These are phyloP conservation scores for Apantesis nais DNA, from an alignment of 2,888 invertebrate species.

Conservation along the genomic window DNA sequence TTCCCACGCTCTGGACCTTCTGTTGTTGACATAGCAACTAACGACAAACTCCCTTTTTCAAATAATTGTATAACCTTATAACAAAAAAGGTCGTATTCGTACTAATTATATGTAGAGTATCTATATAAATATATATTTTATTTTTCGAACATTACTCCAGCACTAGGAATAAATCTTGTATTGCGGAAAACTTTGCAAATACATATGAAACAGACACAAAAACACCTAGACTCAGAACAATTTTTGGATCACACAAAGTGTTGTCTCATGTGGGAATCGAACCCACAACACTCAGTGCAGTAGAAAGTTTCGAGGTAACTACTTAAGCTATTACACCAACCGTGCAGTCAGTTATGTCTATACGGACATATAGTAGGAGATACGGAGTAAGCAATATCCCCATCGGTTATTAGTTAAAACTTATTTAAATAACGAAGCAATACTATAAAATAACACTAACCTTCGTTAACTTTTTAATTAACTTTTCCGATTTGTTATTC, in stretches of 20 bases:
- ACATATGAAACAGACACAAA: too few species aligned
- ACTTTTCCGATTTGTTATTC: background rate
- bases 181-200: too few species aligned
- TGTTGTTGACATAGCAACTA: background rate
- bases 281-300: too few species aligned
- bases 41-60: constrained; percentile 1
- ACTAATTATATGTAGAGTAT: background rate
- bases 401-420: background rate
- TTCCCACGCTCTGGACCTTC: background rate
- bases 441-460: background rate
- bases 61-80: background rate
- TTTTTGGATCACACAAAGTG: too few species aligned
- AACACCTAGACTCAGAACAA: too few species aligned
- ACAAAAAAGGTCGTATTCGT: background rate
- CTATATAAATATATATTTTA: too few species aligned
- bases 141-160: too few species aligned
- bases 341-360: too few species aligned
- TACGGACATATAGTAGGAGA: background rate
- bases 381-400: background rate
- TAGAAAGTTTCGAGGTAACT: too few species aligned
- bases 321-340: too few species aligned
- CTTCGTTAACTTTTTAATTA: background rate
- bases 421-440: background rate
- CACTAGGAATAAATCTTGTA: too few species aligned
- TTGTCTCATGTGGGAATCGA: too few species aligned